phyloP scores from a whole-genome alignment of 2,888 invertebrate genomes.

The Drosophila melanosoma region DNA sequence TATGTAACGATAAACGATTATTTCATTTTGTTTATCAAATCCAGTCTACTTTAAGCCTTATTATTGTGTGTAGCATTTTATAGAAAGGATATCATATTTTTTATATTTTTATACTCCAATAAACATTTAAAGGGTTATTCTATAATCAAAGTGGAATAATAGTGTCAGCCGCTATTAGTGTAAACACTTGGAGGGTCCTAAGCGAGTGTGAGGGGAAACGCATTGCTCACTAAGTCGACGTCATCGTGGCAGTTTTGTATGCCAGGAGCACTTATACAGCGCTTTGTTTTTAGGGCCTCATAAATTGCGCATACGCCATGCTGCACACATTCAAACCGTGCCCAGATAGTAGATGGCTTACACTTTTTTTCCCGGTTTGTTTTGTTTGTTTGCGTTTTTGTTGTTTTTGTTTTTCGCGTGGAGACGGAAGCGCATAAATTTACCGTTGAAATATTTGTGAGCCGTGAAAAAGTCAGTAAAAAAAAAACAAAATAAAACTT shows the following conservation, averaged over 20 bases:
- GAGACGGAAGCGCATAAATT: conserved; percentile 66
- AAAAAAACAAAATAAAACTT: conserved; percentile 28
- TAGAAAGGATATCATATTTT: neutral
- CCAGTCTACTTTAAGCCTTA: neutral
- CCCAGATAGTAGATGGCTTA: conserved; percentile 19
- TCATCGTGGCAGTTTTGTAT: conserved; percentile 11
- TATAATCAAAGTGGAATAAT: conserved; percentile 3
- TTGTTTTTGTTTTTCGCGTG: conserved; percentile 11
- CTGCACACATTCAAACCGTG: conserved; percentile 37
- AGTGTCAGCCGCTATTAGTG: conserved; percentile 5
- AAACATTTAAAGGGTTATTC: neutral
- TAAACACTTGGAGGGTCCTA: neutral
- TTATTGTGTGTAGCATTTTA: neutral
- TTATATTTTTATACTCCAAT: neutral
- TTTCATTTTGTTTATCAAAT: neutral
- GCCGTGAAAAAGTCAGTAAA: conserved; percentile 52
- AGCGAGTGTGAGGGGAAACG: conserved; percentile 4
- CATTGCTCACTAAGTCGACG: conserved; percentile 46
- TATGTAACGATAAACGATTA: neutral
- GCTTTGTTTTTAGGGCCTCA: conserved; percentile 70
- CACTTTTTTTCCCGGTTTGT: conserved; percentile 17
- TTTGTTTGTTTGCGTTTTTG: neutral
- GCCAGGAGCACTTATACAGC: conserved; percentile 43
- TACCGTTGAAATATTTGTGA: conserved; percentile 70
- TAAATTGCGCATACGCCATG: conserved; percentile 75